Conservation (phyloP, 2,797 vertebrate genomes). For the Denticeps clupeoides region DNA sequence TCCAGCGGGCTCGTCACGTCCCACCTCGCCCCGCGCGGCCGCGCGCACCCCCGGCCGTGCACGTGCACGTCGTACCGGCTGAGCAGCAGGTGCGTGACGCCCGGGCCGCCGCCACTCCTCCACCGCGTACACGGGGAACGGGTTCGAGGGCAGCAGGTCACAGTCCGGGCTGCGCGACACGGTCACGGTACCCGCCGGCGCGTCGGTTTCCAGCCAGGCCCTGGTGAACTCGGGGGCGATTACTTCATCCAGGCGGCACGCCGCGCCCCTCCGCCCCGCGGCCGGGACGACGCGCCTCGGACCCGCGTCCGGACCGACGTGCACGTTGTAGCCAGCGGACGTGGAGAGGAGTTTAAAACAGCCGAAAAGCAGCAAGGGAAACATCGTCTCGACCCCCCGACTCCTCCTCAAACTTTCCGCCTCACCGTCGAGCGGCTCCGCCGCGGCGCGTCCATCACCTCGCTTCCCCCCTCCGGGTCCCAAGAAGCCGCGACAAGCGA, state of each 20-base stretch:
- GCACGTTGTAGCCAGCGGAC: conserved; percentile 40
- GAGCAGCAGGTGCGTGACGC: conserved; percentile 51
- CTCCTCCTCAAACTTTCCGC: conserved; percentile 53
- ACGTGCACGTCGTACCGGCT: conserved; percentile 53
- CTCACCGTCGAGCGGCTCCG: conserved; percentile 47
- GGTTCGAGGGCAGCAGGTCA: conserved; percentile 44
- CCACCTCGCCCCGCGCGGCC: no score
- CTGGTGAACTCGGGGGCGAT: conserved; percentile 47
- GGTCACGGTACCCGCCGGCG: conserved; percentile 37
- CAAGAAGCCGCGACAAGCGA: no score
- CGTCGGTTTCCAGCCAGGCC: conserved; percentile 45
- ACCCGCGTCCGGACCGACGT: conserved; percentile 47
- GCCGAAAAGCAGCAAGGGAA: conserved; percentile 42
- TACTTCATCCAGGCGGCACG: conserved; percentile 56
- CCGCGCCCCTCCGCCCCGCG: conserved; percentile 34
- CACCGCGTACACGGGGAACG: conserved; percentile 53
- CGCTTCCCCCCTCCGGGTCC: no score
- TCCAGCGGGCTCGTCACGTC: no score
- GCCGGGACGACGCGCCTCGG: conserved; percentile 38
- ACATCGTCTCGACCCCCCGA: conserved; percentile 41
- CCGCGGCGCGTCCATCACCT: conserved; percentile 52
- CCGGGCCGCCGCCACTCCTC: conserved; percentile 44
- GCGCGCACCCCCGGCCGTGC: conserved; percentile 58
- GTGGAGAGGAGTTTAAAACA: conserved; percentile 34
- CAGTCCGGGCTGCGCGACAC: conserved; percentile 44